These are phyloP conservation scores for Drosophila acutilabella DNA, from an alignment of 2,888 invertebrate species.

Conservation along the genomic window DNA sequence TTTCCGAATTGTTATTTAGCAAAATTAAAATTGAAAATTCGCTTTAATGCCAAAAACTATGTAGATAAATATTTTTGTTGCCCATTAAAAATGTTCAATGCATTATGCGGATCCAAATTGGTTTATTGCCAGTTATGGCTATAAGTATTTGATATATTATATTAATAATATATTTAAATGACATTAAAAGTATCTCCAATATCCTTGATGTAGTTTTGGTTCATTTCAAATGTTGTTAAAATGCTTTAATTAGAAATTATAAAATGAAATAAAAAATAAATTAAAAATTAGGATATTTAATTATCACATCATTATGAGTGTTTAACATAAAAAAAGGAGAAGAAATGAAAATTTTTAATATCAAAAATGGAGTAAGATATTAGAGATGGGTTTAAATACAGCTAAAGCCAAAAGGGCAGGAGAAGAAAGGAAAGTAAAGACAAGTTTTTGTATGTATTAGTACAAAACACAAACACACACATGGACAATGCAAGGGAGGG, in stretches of 20 bases:
- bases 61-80: not conserved
- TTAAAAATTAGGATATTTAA: too few species aligned
- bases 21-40: constrained; percentile 3
- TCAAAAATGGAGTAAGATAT: not conserved
- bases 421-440: not conserved
- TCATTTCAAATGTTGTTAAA: too few species aligned
- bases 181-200: too few species aligned
- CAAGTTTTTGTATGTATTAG: constrained; percentile 6
- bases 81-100: not conserved
- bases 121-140: not conserved
- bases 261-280: too few species aligned
- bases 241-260: too few species aligned
- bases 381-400: not conserved
- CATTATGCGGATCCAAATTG: not conserved
- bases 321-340: too few species aligned
- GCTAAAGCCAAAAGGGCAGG: not conserved
- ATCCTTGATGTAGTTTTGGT: too few species aligned
- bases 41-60: not conserved
- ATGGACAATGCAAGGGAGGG: constrained; percentile 12
- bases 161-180: too few species aligned
- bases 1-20: constrained; percentile 40
- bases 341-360: too few species aligned
- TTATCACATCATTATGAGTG: too few species aligned
- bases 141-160: not conserved
- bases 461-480: constrained; percentile 6